Base-by-base conservation (phyloP, 2,797 vertebrate genomes). In the Sylvia borin region DNA sequence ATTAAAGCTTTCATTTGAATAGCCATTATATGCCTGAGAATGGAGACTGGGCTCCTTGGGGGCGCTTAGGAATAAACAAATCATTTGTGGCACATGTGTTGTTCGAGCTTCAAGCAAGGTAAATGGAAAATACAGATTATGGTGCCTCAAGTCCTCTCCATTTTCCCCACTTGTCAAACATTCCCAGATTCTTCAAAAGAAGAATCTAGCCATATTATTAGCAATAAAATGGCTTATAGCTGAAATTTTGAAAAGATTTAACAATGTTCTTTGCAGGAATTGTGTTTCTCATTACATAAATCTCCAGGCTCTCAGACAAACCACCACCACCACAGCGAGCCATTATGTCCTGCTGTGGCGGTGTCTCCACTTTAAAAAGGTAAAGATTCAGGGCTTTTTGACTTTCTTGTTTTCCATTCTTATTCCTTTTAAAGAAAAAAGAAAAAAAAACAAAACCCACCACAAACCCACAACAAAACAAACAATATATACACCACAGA, bases 281-380 rank as follows among this genome's bases (percentile, higher is more conserved):
- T 97, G 94, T 91, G 72, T 95, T 93, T 93, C 94, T 86, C 94
- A 87, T 96, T 96, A 97, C 96, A 95, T 97, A 96, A 96, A 96
- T 96, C 94, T 97, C 85, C 90, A 91, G 95, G 88, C 93, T 96
- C 87, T 94, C 88, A 86, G 91, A 67, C 75, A 90, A 95, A 91
- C 91, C 85, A 91, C 86, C 78, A 87, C 76, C 76, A 79, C 92
- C 93, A 95, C 87, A 68, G 72, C 0, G 0, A 95, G 81, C 88
- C 93, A 94, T 97, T 96, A 96, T 79, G 72, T 95, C 97, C 94
- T 93, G 91, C 97, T 96, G 96, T 93, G 97, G 83, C 1, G 5
- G 92, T 89, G 83, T 96, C 94, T 96, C 92, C 80, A 93, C 88
- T 92, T 86, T 24, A 61, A 79, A 95, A 94, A 96, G 72, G 85